A percentile compares a stretch with the other conserved stretches of the same genome.
These are phyloP conservation scores for Saturnia pavonia DNA, from an alignment of 2,888 invertebrate genomes.

Conservation along the genomic window DNA sequence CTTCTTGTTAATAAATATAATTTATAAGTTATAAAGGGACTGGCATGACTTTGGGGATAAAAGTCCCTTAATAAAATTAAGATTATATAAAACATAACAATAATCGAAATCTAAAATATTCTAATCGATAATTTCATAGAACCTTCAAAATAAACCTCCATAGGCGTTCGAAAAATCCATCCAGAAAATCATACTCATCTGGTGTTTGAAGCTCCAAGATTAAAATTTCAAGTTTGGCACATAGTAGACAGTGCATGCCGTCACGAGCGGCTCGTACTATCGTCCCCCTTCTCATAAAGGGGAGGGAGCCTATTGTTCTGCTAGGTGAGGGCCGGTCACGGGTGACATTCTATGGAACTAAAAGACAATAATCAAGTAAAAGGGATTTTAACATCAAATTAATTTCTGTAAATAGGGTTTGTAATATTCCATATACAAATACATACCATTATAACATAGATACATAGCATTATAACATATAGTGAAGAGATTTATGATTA, in stretches of 20 bases:
- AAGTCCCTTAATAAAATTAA: too few relatives aligned
- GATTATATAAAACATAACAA: too few relatives aligned
- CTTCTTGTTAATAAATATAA: too few relatives aligned
- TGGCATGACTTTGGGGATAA: too few relatives aligned
- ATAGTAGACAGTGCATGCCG: slow-evolving; percentile 21
- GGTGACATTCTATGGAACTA: slow-evolving; percentile 24
- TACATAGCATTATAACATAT: background rate
- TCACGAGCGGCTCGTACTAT: slow-evolving; percentile 9
- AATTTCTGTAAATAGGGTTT: background rate
- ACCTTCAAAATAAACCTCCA: too few relatives aligned
- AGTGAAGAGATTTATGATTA: too few relatives aligned
- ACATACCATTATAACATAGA: too few relatives aligned
- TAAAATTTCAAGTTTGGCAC: slow-evolving; percentile 16
- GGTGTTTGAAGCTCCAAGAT: slow-evolving; percentile 12
- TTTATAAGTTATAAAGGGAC: too few relatives aligned
- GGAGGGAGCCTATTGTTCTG: slow-evolving; percentile 46
- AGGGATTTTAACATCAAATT: slow-evolving; percentile 27
- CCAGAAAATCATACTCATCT: slow-evolving; percentile 9
- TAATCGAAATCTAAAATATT: too few relatives aligned
- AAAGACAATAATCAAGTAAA: slow-evolving; percentile 28
- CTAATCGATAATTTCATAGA: too few relatives aligned
- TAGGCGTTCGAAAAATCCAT: background rate
- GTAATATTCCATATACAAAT: background rate
- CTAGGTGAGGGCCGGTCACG: slow-evolving; percentile 55
- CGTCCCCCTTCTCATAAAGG: slow-evolving; percentile 16